Conservation (phyloP, 1,140 invertebrate genomes). For the Vanessa tameamea region DNA sequence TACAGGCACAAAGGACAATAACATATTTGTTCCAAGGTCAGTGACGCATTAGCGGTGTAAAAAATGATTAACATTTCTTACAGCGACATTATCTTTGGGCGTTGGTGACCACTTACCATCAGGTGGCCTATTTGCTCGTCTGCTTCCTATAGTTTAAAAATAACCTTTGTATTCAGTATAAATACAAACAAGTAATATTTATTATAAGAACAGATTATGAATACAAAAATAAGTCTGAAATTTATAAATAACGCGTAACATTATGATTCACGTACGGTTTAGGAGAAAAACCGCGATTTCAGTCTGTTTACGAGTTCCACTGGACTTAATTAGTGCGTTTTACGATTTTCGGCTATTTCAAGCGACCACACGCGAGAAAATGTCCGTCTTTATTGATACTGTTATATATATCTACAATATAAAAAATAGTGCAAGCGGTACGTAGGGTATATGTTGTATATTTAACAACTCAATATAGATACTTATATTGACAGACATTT, state of each 20-base stretch:
- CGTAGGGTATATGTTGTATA: too few species aligned
- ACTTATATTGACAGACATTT: too few species aligned
- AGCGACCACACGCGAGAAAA: constrained; percentile 20
- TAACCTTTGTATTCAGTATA: neutral
- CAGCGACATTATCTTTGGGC: too few species aligned
- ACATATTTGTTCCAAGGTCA: too few species aligned
- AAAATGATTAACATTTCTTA: too few species aligned
- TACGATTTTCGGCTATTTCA: constrained; percentile 23
- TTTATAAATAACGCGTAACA: neutral
- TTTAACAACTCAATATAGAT: too few species aligned
- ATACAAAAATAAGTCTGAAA: neutral
- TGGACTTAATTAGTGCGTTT: constrained; percentile 28
- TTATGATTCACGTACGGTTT: constrained; percentile 21
- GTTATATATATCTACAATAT: neutral
- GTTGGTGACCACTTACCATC: too few species aligned
- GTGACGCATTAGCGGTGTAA: too few species aligned
- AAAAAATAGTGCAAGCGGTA: too few species aligned
- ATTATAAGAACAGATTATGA: neutral
- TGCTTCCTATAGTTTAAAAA: too few species aligned
- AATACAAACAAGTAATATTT: neutral
- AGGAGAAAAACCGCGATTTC: constrained; percentile 9
- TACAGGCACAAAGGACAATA: too few species aligned
- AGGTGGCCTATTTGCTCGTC: too few species aligned
- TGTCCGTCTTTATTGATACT: neutral
- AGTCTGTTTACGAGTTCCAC: neutral